These are phyloP conservation scores for Drosophila virilis DNA, from an alignment of 1,140 invertebrate genomes.

Conservation along the genomic window DNA sequence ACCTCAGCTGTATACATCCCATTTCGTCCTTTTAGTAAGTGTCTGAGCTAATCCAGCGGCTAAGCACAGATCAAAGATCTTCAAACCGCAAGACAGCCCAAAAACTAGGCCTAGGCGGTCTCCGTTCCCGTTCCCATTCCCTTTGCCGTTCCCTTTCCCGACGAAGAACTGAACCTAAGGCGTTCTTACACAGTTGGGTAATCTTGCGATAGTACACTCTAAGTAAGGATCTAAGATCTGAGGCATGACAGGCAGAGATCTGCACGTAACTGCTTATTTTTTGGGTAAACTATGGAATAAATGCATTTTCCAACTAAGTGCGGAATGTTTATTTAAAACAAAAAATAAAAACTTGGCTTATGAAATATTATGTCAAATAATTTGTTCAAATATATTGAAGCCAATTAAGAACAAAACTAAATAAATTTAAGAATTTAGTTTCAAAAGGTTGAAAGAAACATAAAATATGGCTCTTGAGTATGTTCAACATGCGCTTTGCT, in stretches of 20 bases:
- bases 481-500: too few relatives aligned
- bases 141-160: background rate
- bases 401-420: too few relatives aligned
- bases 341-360: too few relatives aligned
- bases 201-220: conserved; percentile 16
- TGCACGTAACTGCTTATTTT: background rate
- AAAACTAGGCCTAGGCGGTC: conserved; percentile 39
- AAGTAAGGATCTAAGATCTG: background rate
- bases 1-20: conserved; percentile 19
- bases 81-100: conserved; percentile 64
- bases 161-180: background rate
- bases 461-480: too few relatives aligned
- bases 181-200: conserved; percentile 35
- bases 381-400: too few relatives aligned
- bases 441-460: background rate
- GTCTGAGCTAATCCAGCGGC: conserved; percentile 74
- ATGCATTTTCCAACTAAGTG: background rate
- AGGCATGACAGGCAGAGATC: background rate
- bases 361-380: too few relatives aligned
- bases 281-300: background rate
- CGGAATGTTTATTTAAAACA: too few relatives aligned
- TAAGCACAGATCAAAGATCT: conserved; percentile 81
- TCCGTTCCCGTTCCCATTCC: background rate
- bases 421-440: too few relatives aligned
- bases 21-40: conserved; percentile 62